phyloP scores from a whole-genome alignment of 2,888 invertebrate species.

The Stenoptilia bipunctidactyla region DNA sequence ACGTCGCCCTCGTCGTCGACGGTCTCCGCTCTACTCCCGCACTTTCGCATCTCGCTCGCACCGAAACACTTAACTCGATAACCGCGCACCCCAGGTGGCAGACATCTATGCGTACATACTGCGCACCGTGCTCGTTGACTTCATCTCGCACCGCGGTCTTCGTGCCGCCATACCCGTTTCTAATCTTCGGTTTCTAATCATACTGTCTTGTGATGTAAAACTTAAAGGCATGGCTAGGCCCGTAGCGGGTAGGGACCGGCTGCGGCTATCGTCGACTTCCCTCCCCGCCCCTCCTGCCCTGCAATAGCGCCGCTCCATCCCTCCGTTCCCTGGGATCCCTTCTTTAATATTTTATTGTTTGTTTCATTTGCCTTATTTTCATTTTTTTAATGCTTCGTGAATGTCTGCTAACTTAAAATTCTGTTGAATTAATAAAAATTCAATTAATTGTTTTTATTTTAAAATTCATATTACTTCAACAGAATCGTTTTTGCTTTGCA shows the following conservation, averaged over 20 bases:
- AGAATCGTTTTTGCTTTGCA: slow-evolving; percentile 19
- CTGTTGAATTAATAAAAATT: slow-evolving; percentile 31
- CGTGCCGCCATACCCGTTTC: too few species aligned
- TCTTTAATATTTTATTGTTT: slow-evolving; percentile 42
- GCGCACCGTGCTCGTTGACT: too few species aligned
- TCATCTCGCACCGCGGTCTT: too few species aligned
- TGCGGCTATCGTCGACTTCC: slow-evolving; percentile 67
- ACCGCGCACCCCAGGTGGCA: too few species aligned
- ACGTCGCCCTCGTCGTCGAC: slow-evolving; percentile 75
- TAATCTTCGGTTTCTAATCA: too few species aligned
- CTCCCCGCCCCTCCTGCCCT: slow-evolving; percentile 42
- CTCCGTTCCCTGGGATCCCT: slow-evolving; percentile 15
- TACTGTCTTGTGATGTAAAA: too few species aligned
- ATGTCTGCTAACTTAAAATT: slow-evolving; percentile 31
- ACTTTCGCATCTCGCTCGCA: background rate
- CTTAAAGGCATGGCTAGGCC: too few species aligned
- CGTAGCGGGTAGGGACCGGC: slow-evolving; percentile 51
- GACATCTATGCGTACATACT: too few species aligned
- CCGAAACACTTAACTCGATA: too few species aligned
- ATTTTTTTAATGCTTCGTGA: slow-evolving; percentile 25
- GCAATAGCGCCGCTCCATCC: slow-evolving; percentile 16
- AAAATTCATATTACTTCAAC: slow-evolving; percentile 21
- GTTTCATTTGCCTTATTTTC: slow-evolving; percentile 40
- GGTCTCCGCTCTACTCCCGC: too few species aligned
- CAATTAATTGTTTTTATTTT: background rate